Evolutionary conservation across 2,888 invertebrate species (phyloP), one percentile per base, ranked within the genome.

Genomic region (Hirtodrosophila duncani): DNA sequence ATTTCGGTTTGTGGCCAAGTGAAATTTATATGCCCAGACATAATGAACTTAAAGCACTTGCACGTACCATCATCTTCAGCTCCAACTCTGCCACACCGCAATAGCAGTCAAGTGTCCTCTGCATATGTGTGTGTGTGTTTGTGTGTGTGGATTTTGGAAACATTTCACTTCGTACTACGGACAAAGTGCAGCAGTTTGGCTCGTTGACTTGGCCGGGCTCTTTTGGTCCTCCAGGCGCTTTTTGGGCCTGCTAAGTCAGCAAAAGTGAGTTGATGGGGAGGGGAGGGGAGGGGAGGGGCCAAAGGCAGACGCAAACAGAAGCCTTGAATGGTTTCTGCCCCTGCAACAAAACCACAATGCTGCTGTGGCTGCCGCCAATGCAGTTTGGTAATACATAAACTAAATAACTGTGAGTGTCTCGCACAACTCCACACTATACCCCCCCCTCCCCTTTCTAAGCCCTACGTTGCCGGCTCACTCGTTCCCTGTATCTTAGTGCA

Each of bases 11-110:
- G 71, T 63, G 81, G 79, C 68, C 66, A 81, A 81, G 57, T 81
- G 70, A 81, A 81, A 77, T 81, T 81, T 77, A 78, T 77, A 78
- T 70, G 75, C 70, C 65, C 81, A 81, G 78, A 68, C 74, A 78
- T 74, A 81, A 80, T 75, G 81, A 75, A 80, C 81, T 77, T 61
- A 50, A 67, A 63, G 74, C 81, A 63, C 63, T 63, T 62, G 78
- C 72, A 80, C 61, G 72, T 69, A 55, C 57, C 36, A 0, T 10
- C 1, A n/a, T 7, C 21, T 4, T n/a, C 3, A 27, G 6, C 11
- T 13, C 9, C 16, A 4, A 8, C 10, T 11, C 6, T 5, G 5
- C 10, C 24, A 34, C n/a, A n/a, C n/a, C n/a, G n/a, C n/a, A n/a
- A n/a, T n/a, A n/a, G n/a, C n/a, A n/a, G n/a, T n/a, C n/a, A n/a